Evolutionary conservation across 2,797 vertebrate genomes (phyloP).

Genomic region (Coendou prehensilis): DNA sequence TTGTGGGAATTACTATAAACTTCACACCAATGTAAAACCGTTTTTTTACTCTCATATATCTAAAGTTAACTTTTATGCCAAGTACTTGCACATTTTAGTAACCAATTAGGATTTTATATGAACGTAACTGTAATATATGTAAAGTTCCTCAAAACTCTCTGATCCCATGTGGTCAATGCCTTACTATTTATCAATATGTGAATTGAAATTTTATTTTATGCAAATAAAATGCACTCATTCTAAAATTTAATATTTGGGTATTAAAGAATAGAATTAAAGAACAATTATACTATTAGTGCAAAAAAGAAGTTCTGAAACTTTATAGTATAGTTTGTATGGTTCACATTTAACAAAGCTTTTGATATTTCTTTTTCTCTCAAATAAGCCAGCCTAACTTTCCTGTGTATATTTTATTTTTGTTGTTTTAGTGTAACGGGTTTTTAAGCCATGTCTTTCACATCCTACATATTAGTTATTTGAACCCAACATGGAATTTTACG

Average conservation of each 20-base stretch:
- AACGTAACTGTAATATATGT: constrained; percentile 42
- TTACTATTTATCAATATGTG: constrained; percentile 49
- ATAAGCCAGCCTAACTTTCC: background rate
- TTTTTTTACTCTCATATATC: constrained; percentile 32
- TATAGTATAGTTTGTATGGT: background rate
- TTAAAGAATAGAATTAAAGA: constrained; percentile 25
- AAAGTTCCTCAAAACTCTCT: constrained; percentile 16
- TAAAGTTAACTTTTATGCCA: constrained; percentile 39
- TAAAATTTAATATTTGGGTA: constrained; percentile 39
- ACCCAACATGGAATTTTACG: background rate
- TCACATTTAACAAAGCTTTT: constrained; percentile 45
- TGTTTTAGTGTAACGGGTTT: background rate
- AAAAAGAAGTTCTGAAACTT: constrained; percentile 41
- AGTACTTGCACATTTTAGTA: constrained; percentile 12
- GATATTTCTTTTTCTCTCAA: background rate
- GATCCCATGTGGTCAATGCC: constrained; percentile 32
- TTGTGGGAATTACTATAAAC: constrained; percentile 37
- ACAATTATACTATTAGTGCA: background rate
- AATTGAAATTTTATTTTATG: constrained; percentile 4
- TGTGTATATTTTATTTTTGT: background rate
- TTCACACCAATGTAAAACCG: background rate
- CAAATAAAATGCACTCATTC: constrained; percentile 21
- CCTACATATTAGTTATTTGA: background rate
- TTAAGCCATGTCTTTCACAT: background rate
- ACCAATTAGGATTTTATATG: constrained; percentile 59